phyloP scores from a whole-genome alignment of 2,113 vertebrate genomes.

The Crotalus tigris region DNA sequence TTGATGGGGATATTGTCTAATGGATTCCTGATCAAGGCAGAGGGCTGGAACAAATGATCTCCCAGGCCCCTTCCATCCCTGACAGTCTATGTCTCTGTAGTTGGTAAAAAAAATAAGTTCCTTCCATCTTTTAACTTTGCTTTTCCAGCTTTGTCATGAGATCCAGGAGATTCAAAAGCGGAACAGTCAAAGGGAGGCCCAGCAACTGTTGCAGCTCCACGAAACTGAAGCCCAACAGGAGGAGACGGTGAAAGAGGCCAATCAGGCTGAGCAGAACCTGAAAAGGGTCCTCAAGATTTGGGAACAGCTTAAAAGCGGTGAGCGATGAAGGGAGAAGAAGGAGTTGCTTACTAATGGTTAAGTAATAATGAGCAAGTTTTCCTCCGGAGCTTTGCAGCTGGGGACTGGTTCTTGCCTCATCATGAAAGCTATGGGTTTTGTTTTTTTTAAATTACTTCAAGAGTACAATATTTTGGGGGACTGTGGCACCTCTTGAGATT shows the following conservation, averaged over 20 bases:
- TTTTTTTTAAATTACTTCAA: neutral
- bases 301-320: conserved; percentile 71
- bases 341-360: neutral
- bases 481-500: neutral
- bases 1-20: neutral
- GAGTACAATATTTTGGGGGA: neutral
- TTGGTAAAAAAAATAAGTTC: neutral
- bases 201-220: conserved; percentile 45
- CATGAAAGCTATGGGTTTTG: neutral
- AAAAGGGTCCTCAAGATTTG: conserved; percentile 58
- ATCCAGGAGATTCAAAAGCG: conserved; percentile 61
- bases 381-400: neutral
- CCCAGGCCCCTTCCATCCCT: neutral
- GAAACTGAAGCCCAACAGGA: conserved; percentile 55
- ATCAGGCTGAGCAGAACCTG: conserved; percentile 56
- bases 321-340: neutral
- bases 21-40: neutral
- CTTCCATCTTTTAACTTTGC: neutral
- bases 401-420: neutral
- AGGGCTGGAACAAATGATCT: neutral
- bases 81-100: neutral
- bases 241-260: conserved; percentile 46
- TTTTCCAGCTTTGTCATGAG: conserved; percentile 65
- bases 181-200: conserved; percentile 49
- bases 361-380: neutral